Conservation (phyloP, 2,888 invertebrate genomes). For the Scaptomyza tumidula region DNA sequence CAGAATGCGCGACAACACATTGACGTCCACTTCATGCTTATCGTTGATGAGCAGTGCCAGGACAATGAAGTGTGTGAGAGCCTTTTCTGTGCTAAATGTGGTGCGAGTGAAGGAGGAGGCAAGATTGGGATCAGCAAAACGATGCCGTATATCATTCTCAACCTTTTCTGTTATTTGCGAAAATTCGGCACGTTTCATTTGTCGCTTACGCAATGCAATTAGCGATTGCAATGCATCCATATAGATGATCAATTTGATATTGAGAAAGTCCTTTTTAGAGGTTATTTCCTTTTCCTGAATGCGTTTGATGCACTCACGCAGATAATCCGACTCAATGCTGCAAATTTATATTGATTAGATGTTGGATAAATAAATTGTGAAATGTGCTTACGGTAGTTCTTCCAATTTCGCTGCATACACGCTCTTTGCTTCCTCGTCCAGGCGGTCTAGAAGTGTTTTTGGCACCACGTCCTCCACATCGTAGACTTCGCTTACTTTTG, state of each 20-base stretch:
- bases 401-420: constrained; percentile 64
- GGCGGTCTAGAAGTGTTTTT: constrained; percentile 67
- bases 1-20: constrained; percentile 70
- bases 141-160: constrained; percentile 81
- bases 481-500: constrained; percentile 71
- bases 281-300: constrained; percentile 61
- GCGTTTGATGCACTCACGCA: constrained; percentile 56
- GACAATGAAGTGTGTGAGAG: constrained; percentile 81
- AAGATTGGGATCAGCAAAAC: constrained; percentile 74
- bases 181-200: constrained; percentile 66
- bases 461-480: constrained; percentile 79
- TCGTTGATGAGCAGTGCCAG: constrained; percentile 76
- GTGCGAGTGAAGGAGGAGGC: constrained; percentile 68
- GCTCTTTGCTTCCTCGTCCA: constrained; percentile 82
- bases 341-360: not conserved
- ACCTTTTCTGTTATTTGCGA: constrained; percentile 83
- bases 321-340: constrained; percentile 81
- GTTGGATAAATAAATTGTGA: not conserved
- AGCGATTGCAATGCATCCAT: constrained; percentile 81
- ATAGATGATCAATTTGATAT: constrained; percentile 81
- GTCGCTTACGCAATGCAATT: constrained; percentile 67
- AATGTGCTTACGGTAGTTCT: constrained; percentile 78
- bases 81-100: constrained; percentile 78
- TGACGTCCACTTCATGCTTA: constrained; percentile 73
- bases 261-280: constrained; percentile 59